Evolutionary conservation across 2,888 invertebrate genomes (phyloP), one percentile per base, ranked within the genome.

Genomic region (Mystacides longicornis): DNA sequence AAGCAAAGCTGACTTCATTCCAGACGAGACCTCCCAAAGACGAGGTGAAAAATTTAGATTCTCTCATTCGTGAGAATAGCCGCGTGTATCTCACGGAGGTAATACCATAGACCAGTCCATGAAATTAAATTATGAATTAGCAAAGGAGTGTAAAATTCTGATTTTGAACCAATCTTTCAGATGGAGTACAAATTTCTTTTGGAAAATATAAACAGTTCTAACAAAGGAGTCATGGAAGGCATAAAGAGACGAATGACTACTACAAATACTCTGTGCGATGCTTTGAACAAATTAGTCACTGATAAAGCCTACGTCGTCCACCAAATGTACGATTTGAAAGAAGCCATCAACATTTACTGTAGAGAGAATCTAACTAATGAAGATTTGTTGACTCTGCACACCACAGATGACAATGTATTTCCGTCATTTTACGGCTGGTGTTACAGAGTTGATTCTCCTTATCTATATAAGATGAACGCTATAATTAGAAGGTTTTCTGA

Each of bases 151-250:
- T n/a, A n/a, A n/a, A n/a, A n/a, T n/a, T n/a, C n/a, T n/a, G 16
- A 37, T n/a, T 37, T 37, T 37, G 37, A 37, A 14, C 7, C 37
- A 3, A 37, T 3, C 37, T 37, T 54, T 54, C 23, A 54, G 54
- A 21, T 20, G 2, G 16, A 22, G 22, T 46, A 49, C 2, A 19
- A 4, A 23, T 42, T 42, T 14, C 31, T 54, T 16, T n/a, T 42
- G 23, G 42, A 54, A 23, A 48, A 49, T 33, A 18, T 54, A 16
- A 54, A 54, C 18, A 48, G 23, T 19, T 49, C 54, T 31, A 18
- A 37, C 19, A 49, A 54, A 21, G 9, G 20, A 48, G 14, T 48
- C 7, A 31, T 53, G 2, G 27, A 48, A 23, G 19, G 9, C 5
- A n/a, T 53, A 20, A 21, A 42, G 14, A 19, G 7, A 9, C 45